Percentiles rank a stretch among this genome's conserved stretches.
phyloP scores from a whole-genome alignment of 2,113 vertebrate species.

The Opisthocomus hoazin region DNA sequence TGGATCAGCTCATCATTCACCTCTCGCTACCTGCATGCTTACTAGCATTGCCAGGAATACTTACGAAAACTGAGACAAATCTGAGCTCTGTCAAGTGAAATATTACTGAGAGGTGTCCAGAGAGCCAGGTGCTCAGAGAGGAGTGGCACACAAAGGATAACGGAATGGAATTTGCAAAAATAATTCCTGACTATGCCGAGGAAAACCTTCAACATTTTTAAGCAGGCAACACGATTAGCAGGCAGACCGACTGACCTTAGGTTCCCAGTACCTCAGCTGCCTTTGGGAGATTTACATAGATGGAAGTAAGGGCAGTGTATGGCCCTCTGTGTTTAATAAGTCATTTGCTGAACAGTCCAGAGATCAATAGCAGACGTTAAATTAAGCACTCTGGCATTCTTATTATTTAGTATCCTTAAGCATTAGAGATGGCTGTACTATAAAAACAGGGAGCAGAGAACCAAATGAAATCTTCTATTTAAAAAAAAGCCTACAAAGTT shows the following conservation, averaged over 20 bases:
- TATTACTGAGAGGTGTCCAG: neutral
- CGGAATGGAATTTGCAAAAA: neutral
- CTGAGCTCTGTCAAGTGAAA: neutral
- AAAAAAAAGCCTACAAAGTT: conserved; percentile 7
- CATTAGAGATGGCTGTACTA: conserved; percentile 48
- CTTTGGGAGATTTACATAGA: neutral
- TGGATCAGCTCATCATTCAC: neutral
- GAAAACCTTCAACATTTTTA: neutral
- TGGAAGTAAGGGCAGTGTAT: neutral
- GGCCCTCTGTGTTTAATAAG: neutral
- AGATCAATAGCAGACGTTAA: conserved; percentile 39
- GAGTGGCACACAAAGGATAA: neutral
- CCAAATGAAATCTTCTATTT: conserved; percentile 50
- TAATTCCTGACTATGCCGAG: neutral
- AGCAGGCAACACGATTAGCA: neutral
- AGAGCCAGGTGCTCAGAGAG: neutral
- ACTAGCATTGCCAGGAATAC: neutral
- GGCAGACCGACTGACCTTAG: neutral
- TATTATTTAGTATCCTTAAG: conserved; percentile 58
- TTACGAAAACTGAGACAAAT: neutral
- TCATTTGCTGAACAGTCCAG: neutral
- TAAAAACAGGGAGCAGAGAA: conserved; percentile 57
- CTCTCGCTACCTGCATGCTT: neutral
- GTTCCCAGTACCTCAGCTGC: neutral
- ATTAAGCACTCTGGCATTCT: conserved; percentile 61